Evolutionary conservation across 2,113 vertebrate genomes (phyloP).

Genomic region (Regulus satrapa): DNA sequence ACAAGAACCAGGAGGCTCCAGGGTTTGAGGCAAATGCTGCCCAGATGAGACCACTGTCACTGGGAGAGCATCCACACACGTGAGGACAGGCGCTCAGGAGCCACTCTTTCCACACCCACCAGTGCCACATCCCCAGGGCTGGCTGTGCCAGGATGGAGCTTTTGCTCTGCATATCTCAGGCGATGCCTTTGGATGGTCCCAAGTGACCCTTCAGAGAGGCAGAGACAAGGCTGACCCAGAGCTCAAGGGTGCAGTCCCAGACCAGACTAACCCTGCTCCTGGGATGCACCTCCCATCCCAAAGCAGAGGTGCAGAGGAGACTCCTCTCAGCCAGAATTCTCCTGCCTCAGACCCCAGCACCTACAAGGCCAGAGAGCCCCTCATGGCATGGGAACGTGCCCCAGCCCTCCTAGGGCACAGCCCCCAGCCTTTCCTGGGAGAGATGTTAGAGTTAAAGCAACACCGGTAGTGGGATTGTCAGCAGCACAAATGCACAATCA

Average conservation of each 20-base stretch:
- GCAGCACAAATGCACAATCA: constrained; percentile 45
- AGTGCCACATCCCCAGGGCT: background rate
- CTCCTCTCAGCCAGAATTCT: background rate
- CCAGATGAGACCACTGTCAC: background rate
- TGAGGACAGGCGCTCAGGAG: background rate
- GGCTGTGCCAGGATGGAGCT: background rate
- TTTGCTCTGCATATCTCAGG: rapidly evolving
- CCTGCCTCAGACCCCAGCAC: background rate
- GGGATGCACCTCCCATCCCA: background rate
- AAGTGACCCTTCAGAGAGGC: background rate
- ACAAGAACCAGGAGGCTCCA: background rate
- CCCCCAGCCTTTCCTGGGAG: background rate
- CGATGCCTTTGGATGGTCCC: background rate
- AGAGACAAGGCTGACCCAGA: background rate
- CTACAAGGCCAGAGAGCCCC: rapidly evolving
- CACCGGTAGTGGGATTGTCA: constrained; percentile 32
- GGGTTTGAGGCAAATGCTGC: background rate
- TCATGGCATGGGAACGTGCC: rapidly evolving
- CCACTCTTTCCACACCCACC: rapidly evolving
- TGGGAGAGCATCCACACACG: rapidly evolving
- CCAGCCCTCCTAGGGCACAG: background rate
- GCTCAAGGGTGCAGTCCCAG: background rate
- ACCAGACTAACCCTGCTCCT: background rate
- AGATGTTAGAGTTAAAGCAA: constrained; percentile 19
- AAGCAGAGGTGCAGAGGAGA: background rate